Percentiles rank a stretch among this genome's conserved stretches.
Evolutionary conservation across 2,113 vertebrate species (phyloP).

Genomic region (Lagopus muta): DNA sequence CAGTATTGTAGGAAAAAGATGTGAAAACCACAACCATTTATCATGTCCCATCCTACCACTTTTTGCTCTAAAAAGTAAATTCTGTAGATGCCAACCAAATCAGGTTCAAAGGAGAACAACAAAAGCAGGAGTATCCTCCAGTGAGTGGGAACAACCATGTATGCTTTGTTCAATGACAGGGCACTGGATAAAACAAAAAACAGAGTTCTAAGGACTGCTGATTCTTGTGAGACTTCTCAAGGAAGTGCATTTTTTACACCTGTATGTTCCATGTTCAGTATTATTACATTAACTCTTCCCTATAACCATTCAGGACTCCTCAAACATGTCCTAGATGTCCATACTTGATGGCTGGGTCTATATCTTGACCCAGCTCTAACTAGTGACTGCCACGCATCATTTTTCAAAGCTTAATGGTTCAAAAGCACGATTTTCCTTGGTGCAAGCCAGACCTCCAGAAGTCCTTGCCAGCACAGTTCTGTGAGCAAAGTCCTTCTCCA

Average conservation of each 20-base stretch:
- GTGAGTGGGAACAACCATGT: not conserved
- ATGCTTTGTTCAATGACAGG: accelerated
- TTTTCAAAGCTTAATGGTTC: not conserved
- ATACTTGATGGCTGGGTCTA: not conserved
- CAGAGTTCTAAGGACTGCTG: not conserved
- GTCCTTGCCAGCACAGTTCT: not conserved
- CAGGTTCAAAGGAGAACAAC: not conserved
- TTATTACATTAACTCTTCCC: not conserved
- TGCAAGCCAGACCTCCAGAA: not conserved
- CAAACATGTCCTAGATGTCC: accelerated
- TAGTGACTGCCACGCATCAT: not conserved
- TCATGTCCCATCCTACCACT: not conserved
- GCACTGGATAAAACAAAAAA: accelerated
- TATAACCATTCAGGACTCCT: not conserved
- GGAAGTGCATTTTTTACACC: not conserved
- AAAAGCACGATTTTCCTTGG: not conserved
- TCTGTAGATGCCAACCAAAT: not conserved
- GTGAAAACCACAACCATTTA: not conserved
- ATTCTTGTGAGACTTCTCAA: not conserved
- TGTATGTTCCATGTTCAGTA: not conserved
- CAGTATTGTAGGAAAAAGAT: not conserved
- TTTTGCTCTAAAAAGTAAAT: not conserved
- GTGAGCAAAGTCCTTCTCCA: not conserved
- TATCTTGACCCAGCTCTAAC: not conserved
- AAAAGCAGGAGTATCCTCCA: not conserved